phyloP scores from a whole-genome alignment of 2,113 vertebrate species.

The Cavia porcellus region DNA sequence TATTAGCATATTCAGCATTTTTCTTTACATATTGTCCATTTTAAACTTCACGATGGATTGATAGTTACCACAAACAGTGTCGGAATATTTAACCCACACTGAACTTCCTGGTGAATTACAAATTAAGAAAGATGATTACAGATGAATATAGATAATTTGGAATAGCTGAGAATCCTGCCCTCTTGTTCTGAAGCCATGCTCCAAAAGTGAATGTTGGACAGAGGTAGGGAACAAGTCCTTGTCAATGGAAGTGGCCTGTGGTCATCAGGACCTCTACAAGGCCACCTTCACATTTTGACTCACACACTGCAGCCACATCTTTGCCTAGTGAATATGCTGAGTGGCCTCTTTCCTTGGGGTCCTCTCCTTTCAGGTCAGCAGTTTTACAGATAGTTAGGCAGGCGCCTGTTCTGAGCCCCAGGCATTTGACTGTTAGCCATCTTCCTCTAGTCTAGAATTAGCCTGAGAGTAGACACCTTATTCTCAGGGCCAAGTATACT shows the following conservation, averaged over 20 bases:
- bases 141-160: neutral
- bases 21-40: neutral
- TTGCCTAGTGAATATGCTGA: conserved; percentile 1
- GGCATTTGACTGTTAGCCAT: neutral
- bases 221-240: neutral
- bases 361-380: conserved; percentile 3
- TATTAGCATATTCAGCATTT: neutral
- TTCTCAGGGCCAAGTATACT: neutral
- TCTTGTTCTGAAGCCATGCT: neutral
- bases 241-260: neutral
- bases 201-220: neutral
- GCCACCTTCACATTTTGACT: neutral
- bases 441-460: neutral
- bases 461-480: conserved; percentile 62
- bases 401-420: neutral
- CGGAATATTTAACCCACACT: neutral
- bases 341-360: neutral
- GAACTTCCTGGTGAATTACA: neutral
- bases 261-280: neutral
- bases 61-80: neutral
- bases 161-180: neutral
- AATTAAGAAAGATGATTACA: neutral
- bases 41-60: neutral
- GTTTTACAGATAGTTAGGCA: neutral
- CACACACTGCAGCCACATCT: neutral